Conservation (phyloP, 1,140 invertebrate species). For the Bombus terrestris region DNA sequence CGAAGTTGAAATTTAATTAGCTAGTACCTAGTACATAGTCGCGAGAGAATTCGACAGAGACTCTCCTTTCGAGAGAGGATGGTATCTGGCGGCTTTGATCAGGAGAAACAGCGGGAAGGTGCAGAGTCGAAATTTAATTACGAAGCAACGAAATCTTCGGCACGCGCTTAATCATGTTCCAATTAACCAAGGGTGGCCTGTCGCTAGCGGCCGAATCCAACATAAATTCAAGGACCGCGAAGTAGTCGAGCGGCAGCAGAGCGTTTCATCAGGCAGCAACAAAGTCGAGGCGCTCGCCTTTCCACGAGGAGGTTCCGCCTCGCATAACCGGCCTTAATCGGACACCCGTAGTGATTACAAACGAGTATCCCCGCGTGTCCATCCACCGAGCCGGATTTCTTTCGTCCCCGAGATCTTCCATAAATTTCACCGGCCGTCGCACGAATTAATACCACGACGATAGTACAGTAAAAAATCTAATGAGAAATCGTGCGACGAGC, state of each 20-base stretch:
- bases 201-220: not conserved
- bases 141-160: conserved; percentile 12
- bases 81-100: conserved; percentile 4
- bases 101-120: not conserved
- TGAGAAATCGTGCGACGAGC: conserved; percentile 62
- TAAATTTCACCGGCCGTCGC: conserved; percentile 48
- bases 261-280: not conserved
- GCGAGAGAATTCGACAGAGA: not conserved
- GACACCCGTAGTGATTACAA: conserved; percentile 60
- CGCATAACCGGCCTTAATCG: conserved; percentile 52
- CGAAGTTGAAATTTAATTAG: conserved; percentile 23
- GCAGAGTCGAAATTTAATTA: conserved; percentile 36
- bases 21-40: not conserved
- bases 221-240: conserved; percentile 13
- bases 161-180: conserved; percentile 28
- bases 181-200: not conserved
- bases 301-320: conserved; percentile 23
- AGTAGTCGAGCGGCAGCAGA: not conserved
- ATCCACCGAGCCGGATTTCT: conserved; percentile 46
- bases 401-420: conserved; percentile 44
- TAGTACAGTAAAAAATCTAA: conserved; percentile 63
- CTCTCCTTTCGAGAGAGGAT: not conserved
- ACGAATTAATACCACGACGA: conserved; percentile 53
- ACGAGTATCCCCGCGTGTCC: conserved; percentile 46
- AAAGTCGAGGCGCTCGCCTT: conserved; percentile 25